A percentile compares a stretch with the other conserved stretches of the same genome.
phyloP scores from a whole-genome alignment of 2,888 invertebrate genomes.

The Rhagonycha fulva region DNA sequence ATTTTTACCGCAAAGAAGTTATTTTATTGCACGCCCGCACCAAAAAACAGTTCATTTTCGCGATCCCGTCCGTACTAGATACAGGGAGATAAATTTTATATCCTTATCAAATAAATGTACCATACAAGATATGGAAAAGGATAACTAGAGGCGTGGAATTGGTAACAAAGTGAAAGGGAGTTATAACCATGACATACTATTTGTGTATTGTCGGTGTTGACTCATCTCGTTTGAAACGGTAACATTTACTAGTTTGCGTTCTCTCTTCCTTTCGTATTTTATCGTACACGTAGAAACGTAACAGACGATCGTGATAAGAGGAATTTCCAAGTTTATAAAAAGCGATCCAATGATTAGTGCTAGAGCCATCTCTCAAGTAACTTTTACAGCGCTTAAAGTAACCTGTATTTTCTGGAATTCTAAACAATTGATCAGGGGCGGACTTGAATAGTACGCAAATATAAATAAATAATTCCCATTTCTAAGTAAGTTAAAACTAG shows the following conservation, averaged over 20 bases:
- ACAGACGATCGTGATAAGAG: neutral
- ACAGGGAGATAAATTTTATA: slow-evolving; percentile 39
- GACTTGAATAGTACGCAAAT: neutral
- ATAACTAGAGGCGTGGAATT: neutral
- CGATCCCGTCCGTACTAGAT: slow-evolving; percentile 45
- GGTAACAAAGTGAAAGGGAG: slow-evolving; percentile 10
- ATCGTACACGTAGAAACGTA: neutral
- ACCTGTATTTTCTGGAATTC: neutral
- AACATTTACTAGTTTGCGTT: neutral
- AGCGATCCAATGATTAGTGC: slow-evolving; percentile 10
- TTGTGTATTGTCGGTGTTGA: slow-evolving; percentile 12
- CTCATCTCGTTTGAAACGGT: neutral
- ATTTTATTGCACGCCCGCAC: slow-evolving; percentile 30
- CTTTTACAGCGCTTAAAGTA: neutral
- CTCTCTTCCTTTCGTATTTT: neutral
- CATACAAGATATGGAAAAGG: slow-evolving; percentile 12
- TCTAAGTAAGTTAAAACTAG: too few relatives aligned
- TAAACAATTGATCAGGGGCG: neutral
- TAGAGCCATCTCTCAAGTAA: neutral
- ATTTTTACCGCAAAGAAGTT: slow-evolving; percentile 31
- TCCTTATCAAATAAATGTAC: slow-evolving; percentile 20
- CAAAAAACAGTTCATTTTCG: slow-evolving; percentile 32
- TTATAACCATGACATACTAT: slow-evolving; percentile 15
- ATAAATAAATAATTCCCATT: too few relatives aligned
- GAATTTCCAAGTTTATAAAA: neutral